Base-by-base conservation (phyloP, 2,797 vertebrate species). In the Sarcoramphus papa region DNA sequence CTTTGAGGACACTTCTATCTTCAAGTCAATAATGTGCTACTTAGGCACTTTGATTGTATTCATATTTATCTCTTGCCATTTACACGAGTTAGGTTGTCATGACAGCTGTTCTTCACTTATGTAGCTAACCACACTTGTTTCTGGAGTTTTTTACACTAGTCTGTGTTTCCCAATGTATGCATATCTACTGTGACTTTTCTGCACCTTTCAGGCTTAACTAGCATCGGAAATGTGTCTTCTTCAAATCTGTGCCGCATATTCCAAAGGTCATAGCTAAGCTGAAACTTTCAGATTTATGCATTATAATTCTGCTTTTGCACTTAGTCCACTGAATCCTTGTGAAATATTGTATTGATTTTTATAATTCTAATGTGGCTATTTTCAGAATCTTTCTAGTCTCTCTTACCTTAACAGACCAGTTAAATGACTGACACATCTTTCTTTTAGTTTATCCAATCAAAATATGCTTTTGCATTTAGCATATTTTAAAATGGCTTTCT, bases 161-260 rank as follows among this genome's bases (percentile, higher is more conserved):
- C 31, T 51, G 8, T 74, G 82, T 37, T 59, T 80, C 67, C 65
- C 41, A 23, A 9, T 40, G 35, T 63, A 65, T 83, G 72, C 70
- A 67, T 85, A 84, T 18, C 53, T 68, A 37, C 43, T 45, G 77
- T 57, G 70, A 53, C 50, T 89, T 79, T 84, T 67, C 53, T 78
- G 73, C 85, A 68, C 69, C 84, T 97, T 97, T 97, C 88, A 92
- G 45, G 79, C 85, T 74, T 87, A 82, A 78, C 82, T 89, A 92
- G 31, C 57, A 69, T 73, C 20, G 12, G 54, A 94, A 97, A 91
- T 4, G 12, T 51, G 67, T 70, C 51, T 69, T 69, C 79, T 85
- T 97, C 76, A 93, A 72, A 85, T 79, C 90, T 74, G 65, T 80
- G 45, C 18, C 7, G 4, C 9, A 5, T 86, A 25, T 95, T 90